phyloP scores from a whole-genome alignment of 2,888 invertebrate genomes.

The Zele albiditarsus region DNA sequence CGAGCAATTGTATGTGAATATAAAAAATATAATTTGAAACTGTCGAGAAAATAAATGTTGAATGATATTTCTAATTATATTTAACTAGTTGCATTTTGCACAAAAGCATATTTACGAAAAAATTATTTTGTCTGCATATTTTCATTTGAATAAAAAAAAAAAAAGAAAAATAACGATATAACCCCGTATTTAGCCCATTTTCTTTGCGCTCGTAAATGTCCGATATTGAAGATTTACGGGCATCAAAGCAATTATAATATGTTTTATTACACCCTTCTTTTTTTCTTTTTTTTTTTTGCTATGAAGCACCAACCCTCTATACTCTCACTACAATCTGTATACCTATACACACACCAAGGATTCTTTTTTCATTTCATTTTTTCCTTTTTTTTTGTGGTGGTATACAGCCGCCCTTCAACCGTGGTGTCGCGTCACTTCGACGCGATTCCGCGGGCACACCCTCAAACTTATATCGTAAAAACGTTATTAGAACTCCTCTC shows the following conservation, averaged over 20 bases:
- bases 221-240: slow-evolving; percentile 69
- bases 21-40: too few relatives aligned
- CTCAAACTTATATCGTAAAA: slow-evolving; percentile 71
- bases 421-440: slow-evolving; percentile 52
- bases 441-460: slow-evolving; percentile 61
- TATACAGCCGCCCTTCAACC: slow-evolving; percentile 36
- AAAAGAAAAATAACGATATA: slow-evolving; percentile 5
- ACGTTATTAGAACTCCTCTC: slow-evolving; percentile 64
- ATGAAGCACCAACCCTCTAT: slow-evolving; percentile 23
- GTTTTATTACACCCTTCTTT: slow-evolving; percentile 63
- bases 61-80: too few relatives aligned
- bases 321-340: not conserved
- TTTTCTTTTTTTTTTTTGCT: slow-evolving; percentile 43
- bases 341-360: not conserved
- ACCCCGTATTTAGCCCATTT: slow-evolving; percentile 68
- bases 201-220: slow-evolving; percentile 67
- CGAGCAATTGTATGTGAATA: too few relatives aligned
- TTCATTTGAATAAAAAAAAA: slow-evolving; percentile 32
- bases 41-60: too few relatives aligned
- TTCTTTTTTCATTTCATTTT: slow-evolving; percentile 31
- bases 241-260: slow-evolving; percentile 71
- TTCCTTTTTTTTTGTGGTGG: slow-evolving; percentile 53
- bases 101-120: not conserved
- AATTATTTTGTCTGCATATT: slow-evolving; percentile 9
- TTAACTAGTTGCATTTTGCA: too few relatives aligned